Evolutionary conservation across 1,140 invertebrate species (phyloP), one percentile per base, ranked within the genome.

Genomic region (Pissodes strobi): DNA sequence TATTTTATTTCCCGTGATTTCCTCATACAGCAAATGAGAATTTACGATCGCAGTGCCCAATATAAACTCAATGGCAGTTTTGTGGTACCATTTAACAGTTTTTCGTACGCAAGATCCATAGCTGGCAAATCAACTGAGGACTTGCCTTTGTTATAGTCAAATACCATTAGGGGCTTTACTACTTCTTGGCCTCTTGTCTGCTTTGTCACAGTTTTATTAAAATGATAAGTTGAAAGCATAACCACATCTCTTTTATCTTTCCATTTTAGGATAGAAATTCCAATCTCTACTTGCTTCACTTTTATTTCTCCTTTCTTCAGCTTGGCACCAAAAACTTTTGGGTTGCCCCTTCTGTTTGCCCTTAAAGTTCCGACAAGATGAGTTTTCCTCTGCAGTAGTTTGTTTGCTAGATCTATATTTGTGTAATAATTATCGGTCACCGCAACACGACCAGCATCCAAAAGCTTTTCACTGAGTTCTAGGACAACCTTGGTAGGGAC

Each of bases 391-490:
- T 57, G 6, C 4, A 77, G 66, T 23, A 82, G 66, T 55, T 73
- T 71, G 22, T 72, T 27, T 4, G 74, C 73, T 13, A 81, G 65
- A n/a, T n/a, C n/a, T n/a, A n/a, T n/a, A n/a, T n/a, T 67, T 52
- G 76, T 80, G 52, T 81, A 79, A 55, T 68, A 81, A 69, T 80
- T 80, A 38, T 80, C 77, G 1, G 74, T 74, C 30, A 72, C 71
- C 4, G 81, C 17, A 15, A 72, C 66, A 52, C 77, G 72, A 12
- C 73, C 74, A 30, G 58, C 68, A 68, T 74, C 38, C n/a, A 34
- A 34, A 34, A 34, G n/a, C 6, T 34, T 34, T 34, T 34, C 6
- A n/a, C 30, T 34, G 6, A 34, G n/a, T 8, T 34, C n/a, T 34
- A 34, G 6, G n/a, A 34, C 30, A 34, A 34, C n/a, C 6, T 34